A percentile compares a stretch with the other conserved stretches of the same genome.
phyloP scores from a whole-genome alignment of 2,888 invertebrate genomes.

The Drosophila tanythrix region DNA sequence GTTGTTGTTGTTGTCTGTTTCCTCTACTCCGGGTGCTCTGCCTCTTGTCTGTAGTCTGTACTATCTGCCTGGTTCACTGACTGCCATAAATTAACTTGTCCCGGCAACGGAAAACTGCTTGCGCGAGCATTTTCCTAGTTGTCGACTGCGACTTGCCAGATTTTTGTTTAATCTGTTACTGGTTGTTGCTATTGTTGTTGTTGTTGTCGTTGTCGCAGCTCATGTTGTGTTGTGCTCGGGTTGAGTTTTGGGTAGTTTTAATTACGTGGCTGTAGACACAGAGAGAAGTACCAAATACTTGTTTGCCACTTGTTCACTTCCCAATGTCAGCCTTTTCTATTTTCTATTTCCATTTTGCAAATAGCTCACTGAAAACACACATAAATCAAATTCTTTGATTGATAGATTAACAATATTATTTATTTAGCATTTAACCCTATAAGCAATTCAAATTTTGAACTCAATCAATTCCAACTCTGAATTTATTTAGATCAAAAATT shows the following conservation, averaged over 20 bases:
- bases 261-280: conserved; percentile 39
- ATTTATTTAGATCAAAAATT: neutral
- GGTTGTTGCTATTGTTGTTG: conserved; percentile 17
- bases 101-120: conserved; percentile 58
- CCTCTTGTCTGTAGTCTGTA: conserved; percentile 30
- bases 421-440: neutral
- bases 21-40: conserved; percentile 3
- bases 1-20: conserved; percentile 17
- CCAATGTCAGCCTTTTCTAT: neutral
- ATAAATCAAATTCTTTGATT: neutral
- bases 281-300: conserved; percentile 21
- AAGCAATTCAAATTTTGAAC: neutral
- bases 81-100: conserved; percentile 79
- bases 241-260: conserved; percentile 47
- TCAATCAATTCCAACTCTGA: neutral
- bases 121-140: conserved; percentile 53
- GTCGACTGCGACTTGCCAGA: conserved; percentile 58
- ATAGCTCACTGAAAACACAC: neutral
- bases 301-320: conserved; percentile 25
- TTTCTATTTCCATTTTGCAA: conserved; percentile 4
- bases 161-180: conserved; percentile 64
- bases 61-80: conserved; percentile 73
- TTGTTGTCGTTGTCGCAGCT: conserved; percentile 7
- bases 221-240: conserved; percentile 8
- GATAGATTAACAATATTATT: neutral